A percentile compares a stretch with the other conserved stretches of the same genome.
Conservation (phyloP, 2,888 invertebrate species). For the Drosophila siamana region DNA sequence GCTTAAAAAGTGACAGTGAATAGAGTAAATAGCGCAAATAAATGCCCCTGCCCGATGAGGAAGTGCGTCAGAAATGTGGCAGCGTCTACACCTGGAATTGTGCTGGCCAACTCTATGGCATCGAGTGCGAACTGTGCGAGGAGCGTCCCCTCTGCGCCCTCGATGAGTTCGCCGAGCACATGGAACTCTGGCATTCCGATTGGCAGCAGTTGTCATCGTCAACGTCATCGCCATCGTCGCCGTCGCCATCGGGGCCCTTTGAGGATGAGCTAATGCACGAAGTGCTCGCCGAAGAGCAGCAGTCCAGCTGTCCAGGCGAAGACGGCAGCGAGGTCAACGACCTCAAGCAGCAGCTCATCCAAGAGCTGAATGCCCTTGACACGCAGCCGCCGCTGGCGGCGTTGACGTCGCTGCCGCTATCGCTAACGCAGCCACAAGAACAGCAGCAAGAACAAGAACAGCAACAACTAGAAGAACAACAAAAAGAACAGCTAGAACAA, state of each 20-base stretch:
- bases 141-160: conserved; percentile 77
- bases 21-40: neutral
- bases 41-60: conserved; percentile 30
- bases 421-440: neutral
- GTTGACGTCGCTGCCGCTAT: neutral
- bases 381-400: neutral
- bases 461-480: neutral
- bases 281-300: conserved; percentile 63
- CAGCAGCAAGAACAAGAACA: neutral
- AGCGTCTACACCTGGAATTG: conserved; percentile 81
- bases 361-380: conserved; percentile 58
- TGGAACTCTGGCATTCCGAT: conserved; percentile 79
- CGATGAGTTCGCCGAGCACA: conserved; percentile 77
- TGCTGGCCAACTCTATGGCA: conserved; percentile 75
- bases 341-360: conserved; percentile 67
- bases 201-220: conserved; percentile 54
- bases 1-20: conserved; percentile 60
- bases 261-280: conserved; percentile 74
- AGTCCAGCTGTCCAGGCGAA: neutral
- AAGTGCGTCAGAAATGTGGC: conserved; percentile 69
- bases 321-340: conserved; percentile 62
- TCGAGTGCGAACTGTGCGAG: conserved; percentile 81
- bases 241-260: conserved; percentile 17
- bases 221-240: neutral
- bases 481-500: neutral